Conservation (phyloP, 2,888 invertebrate genomes). For the Synergus itoensis region DNA sequence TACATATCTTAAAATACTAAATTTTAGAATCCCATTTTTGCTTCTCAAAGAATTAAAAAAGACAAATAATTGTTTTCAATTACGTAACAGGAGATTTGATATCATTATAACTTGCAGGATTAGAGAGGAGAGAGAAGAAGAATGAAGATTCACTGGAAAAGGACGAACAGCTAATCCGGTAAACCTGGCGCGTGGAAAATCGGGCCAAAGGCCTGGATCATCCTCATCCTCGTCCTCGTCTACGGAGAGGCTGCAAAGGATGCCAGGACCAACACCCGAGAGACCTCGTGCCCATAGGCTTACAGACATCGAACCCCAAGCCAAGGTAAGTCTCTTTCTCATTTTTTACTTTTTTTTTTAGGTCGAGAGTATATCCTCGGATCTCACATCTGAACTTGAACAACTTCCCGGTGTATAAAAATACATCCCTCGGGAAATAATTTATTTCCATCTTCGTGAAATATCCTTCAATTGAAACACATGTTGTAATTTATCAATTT, state of each 20-base stretch:
- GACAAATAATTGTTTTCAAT: too few relatives aligned
- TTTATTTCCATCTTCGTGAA: background rate
- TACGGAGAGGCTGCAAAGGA: slow-evolving; percentile 70
- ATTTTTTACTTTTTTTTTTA: background rate
- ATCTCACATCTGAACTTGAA: background rate
- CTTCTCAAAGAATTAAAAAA: background rate
- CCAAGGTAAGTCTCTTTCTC: slow-evolving; percentile 66
- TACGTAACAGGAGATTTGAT: background rate
- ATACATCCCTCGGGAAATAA: background rate
- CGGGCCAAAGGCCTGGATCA: slow-evolving; percentile 71
- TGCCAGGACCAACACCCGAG: slow-evolving; percentile 75
- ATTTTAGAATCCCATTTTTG: too few relatives aligned
- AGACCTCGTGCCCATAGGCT: slow-evolving; percentile 75
- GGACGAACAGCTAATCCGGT: slow-evolving; percentile 53
- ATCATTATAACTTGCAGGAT: slow-evolving; percentile 20
- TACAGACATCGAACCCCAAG: slow-evolving; percentile 74
- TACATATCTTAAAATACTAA: too few relatives aligned
- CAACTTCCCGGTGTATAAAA: background rate
- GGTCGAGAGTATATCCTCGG: background rate
- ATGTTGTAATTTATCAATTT: too few relatives aligned
- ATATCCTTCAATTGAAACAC: too few relatives aligned
- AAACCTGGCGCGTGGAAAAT: slow-evolving; percentile 73
- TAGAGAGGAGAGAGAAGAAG: slow-evolving; percentile 46
- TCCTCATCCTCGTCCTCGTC: slow-evolving; percentile 71
- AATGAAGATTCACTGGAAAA: slow-evolving; percentile 49